Base-by-base conservation (phyloP, 2,797 vertebrate species). In the Enoplosus armatus region DNA sequence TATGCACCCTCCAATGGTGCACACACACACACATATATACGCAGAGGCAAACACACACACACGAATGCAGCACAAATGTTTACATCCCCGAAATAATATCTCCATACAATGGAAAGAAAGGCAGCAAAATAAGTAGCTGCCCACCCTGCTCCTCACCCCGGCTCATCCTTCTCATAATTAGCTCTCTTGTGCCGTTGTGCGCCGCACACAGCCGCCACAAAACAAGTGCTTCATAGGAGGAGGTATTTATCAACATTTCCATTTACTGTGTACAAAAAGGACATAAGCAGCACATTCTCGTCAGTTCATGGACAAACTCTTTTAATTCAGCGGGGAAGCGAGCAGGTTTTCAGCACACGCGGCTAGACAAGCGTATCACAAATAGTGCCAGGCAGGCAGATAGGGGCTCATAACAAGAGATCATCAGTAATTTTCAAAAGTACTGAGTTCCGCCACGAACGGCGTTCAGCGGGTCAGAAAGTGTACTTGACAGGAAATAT, bases 401-500 rank as follows among this genome's bases (percentile, higher is more conserved):
- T 91, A 93, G 89, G 86, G 90, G 92, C 93, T 93, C 94, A 91
- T 95, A 93, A 95, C 91, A 94, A 92, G 92, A 93, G 93, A 94
- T 94, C 93, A 95, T 94, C 93, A 88, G 93, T 93, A 93, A 94
- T 96, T 95, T 95, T 93, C 90, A 93, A 89, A 94, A 95, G 94
- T 92, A 95, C 90, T 84, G 93, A 95, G 94, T 94, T 95, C 92
- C 77, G 88, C 90, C 71, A 65, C 79, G 86, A 92, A 91, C 83
- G 76, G 85, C 90, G 89, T 94, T 95, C 94, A 94, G 92, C 80
- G 83, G 95, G 95, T 96, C 95, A 96, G 91, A 96, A 96, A 95
- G 95, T 95, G 95, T 95, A 96, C 95, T 96, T 96, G 95, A 96
- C 95, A 95, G 94, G 90, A 96, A 96, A 96, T 95, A 96, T 96